Conservation (phyloP, 1,140 invertebrate genomes). For the Babylonia areolata region DNA sequence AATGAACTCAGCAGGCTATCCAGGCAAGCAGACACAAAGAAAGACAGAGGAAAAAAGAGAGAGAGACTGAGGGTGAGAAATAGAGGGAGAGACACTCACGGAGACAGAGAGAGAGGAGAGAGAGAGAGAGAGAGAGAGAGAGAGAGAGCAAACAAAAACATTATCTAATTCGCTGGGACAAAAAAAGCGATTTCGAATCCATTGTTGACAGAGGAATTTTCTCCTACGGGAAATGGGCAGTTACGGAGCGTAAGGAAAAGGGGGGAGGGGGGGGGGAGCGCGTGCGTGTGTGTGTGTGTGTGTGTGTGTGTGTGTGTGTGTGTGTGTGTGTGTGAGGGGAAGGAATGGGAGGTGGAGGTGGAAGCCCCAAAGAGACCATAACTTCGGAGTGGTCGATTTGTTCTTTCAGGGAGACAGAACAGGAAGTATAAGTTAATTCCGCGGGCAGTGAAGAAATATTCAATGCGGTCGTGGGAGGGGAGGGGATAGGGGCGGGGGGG, state of each 20-base stretch:
- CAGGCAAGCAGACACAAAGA: no score
- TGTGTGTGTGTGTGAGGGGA: no score
- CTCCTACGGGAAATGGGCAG: constrained; percentile 1
- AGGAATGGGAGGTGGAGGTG: no score
- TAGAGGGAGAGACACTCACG: background rate
- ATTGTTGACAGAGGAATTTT: constrained; percentile 2
- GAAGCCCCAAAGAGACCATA: constrained; percentile 7
- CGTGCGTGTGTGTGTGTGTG: no score
- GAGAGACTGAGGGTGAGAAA: background rate
- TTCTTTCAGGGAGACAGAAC: background rate
- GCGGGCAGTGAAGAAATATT: background rate
- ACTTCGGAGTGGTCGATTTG: constrained; percentile 1
- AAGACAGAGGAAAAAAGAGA: no score
- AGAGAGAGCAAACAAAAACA: constrained; percentile 14
- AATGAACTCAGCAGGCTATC: background rate
- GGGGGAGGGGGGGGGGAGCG: no score
- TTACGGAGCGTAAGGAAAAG: background rate
- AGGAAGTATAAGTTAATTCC: constrained; percentile 28
- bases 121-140: background rate
- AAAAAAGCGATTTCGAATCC: constrained; percentile 19
- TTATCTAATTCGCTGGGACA: background rate
- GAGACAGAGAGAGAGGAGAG: background rate
- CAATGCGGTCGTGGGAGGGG: background rate
- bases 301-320: no score
- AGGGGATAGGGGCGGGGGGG: no score